Evolutionary conservation across 1,140 invertebrate species (phyloP).

Genomic region (Phymorhynchus buccinoides): DNA sequence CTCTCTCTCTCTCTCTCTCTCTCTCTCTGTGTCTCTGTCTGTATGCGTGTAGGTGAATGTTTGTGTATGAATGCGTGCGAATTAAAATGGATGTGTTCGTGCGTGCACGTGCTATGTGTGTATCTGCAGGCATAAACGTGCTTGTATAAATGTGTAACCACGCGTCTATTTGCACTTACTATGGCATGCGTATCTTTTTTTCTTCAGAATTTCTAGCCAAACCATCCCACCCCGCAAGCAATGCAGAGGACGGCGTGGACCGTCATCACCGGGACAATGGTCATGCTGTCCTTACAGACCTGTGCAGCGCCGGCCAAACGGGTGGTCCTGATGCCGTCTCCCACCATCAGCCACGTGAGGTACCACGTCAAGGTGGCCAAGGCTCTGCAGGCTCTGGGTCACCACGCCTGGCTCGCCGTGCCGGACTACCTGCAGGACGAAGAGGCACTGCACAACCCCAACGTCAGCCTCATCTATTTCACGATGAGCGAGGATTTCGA

Average conservation of each 20-base stretch:
- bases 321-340: constrained; percentile 28
- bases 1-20: too few species aligned
- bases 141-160: too few species aligned
- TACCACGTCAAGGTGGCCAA: constrained; percentile 38
- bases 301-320: constrained; percentile 22
- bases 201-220: neutral
- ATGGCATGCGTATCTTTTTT: neutral
- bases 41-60: neutral
- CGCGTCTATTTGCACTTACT: too few species aligned
- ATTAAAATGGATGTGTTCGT: neutral
- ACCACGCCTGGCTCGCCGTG: constrained; percentile 35
- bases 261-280: neutral
- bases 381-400: constrained; percentile 31
- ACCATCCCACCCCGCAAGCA: neutral
- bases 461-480: constrained; percentile 26
- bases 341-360: constrained; percentile 27
- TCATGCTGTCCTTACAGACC: neutral
- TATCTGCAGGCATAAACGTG: neutral
- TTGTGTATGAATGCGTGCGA: neutral
- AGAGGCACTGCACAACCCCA: neutral
- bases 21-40: neutral
- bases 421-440: constrained; percentile 19
- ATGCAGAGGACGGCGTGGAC: neutral
- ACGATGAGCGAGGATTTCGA: constrained; percentile 18
- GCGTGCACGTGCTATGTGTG: neutral